These are phyloP conservation scores for Caenorhabditis auriculariae DNA, from an alignment of 2,888 invertebrate species.

Conservation along the genomic window DNA sequence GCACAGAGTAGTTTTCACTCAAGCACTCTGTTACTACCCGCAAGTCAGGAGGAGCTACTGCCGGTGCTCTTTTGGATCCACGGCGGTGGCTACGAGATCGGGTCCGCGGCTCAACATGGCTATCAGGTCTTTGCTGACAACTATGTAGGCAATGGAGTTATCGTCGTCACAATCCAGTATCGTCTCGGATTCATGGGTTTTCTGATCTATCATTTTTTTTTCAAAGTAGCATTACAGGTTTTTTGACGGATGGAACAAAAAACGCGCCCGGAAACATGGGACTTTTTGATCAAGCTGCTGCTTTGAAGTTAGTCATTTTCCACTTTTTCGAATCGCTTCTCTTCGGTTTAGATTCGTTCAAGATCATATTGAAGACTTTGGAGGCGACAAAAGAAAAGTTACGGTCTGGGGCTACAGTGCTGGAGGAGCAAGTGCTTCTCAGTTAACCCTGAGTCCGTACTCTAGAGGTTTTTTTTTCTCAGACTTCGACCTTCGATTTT, in stretches of 20 bases:
- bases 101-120: constrained; percentile 65
- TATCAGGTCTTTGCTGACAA: constrained; percentile 38
- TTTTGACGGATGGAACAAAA: constrained; percentile 40
- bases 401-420: constrained; percentile 53
- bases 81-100: constrained; percentile 86
- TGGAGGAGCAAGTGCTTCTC: constrained; percentile 45
- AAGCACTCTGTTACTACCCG: no score
- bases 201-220: not conserved
- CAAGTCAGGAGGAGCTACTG: constrained; percentile 66
- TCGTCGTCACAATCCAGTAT: constrained; percentile 90
- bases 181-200: constrained; percentile 82
- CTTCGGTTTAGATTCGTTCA: constrained; percentile 24
- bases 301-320: constrained; percentile 40
- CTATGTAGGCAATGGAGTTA: constrained; percentile 74
- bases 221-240: constrained; percentile 30
- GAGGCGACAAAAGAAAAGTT: constrained; percentile 40
- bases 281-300: constrained; percentile 51
- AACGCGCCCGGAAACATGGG: constrained; percentile 49
- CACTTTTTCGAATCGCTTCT: no score
- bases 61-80: constrained; percentile 94
- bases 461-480: constrained; percentile 9
- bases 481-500: constrained; percentile 39
- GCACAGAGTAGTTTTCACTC: no score
- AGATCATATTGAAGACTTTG: constrained; percentile 22
- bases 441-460: constrained; percentile 32